Evolutionary conservation across 2,113 vertebrate genomes (phyloP).

Genomic region (Stegostoma tigrinum): DNA sequence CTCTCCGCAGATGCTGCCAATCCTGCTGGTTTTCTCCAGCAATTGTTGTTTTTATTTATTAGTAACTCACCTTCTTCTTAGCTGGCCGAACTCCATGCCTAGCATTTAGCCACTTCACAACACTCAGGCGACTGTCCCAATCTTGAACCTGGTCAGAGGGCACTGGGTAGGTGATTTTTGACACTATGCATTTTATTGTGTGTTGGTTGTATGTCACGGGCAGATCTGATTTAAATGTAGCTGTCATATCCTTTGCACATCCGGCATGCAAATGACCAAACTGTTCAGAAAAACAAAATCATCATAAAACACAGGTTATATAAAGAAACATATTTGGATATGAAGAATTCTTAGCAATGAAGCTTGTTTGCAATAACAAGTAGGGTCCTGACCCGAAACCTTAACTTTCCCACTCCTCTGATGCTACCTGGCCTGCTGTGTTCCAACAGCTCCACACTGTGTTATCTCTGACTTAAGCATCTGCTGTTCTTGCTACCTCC

Average conservation of each 20-base stretch:
- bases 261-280: conserved; percentile 78
- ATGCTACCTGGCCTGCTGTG: too few relatives aligned
- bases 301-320: neutral
- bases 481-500: too few relatives aligned
- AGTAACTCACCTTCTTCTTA: conserved; percentile 61
- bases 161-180: conserved; percentile 59
- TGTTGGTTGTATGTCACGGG: conserved; percentile 52
- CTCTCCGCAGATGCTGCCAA: too few relatives aligned
- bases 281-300: conserved; percentile 44
- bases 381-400: too few relatives aligned
- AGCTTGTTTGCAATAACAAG: neutral
- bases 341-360: neutral
- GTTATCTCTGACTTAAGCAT: too few relatives aligned
- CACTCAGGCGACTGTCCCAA: conserved; percentile 70
- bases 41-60: too few relatives aligned
- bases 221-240: conserved; percentile 62
- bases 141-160: conserved; percentile 64
- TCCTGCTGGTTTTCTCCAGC: too few relatives aligned
- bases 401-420: too few relatives aligned
- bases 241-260: conserved; percentile 68
- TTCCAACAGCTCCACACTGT: too few relatives aligned
- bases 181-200: conserved; percentile 61
- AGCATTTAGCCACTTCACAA: conserved; percentile 58
- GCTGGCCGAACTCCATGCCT: conserved; percentile 41
- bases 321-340: neutral